These are phyloP conservation scores for Meloidogyne exigua DNA, from an alignment of 1,140 invertebrate species.

Conservation along the genomic window DNA sequence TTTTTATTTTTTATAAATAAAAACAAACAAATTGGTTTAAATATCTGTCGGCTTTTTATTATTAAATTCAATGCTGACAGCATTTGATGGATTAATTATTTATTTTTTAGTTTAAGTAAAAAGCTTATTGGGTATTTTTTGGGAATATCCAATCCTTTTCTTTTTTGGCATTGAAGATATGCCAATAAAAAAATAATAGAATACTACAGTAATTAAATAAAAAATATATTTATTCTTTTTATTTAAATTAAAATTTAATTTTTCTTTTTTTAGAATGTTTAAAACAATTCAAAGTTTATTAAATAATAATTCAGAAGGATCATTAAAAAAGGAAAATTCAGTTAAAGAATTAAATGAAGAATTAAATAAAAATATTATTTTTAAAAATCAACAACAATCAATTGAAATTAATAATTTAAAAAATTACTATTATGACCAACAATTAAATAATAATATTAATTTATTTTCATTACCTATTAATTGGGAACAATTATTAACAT, in stretches of 20 bases:
- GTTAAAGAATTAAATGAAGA: no score
- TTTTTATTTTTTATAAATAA: no score
- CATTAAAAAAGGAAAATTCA: neutral
- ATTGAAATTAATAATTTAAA: no score
- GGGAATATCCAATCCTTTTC: neutral
- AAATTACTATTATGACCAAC: no score
- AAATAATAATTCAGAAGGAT: neutral
- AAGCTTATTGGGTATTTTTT: neutral
- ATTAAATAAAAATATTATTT: no score
- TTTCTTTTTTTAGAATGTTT: conserved; percentile 9
- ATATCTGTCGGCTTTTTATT: neutral
- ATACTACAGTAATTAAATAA: neutral
- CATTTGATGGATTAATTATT: conserved; percentile 1
- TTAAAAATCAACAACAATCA: no score
- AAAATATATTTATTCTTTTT: neutral
- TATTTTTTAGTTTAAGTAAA: neutral
- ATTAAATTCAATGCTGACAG: neutral
- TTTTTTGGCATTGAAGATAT: neutral
- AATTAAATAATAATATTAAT: no score
- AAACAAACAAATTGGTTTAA: neutral
- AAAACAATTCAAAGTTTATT: conserved; percentile 7
- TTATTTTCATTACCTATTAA: neutral
- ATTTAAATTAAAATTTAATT: neutral
- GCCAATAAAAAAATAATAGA: neutral
- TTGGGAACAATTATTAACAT: neutral